Base-by-base conservation (phyloP, 2,888 invertebrate genomes). In the Falcaria lacertinaria region DNA sequence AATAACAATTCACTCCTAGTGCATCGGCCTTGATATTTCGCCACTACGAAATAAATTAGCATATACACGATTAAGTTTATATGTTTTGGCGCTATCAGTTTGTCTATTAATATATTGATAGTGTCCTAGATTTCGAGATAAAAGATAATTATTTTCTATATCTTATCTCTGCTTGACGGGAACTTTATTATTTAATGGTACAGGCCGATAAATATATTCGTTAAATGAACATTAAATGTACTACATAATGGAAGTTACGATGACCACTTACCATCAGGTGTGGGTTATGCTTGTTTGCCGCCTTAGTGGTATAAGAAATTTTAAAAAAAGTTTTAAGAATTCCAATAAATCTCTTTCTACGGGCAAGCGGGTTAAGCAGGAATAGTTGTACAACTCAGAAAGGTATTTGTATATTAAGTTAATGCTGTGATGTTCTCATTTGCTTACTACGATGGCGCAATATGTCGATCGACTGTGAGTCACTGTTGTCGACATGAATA, bases 11-110 rank as follows among this genome's bases (percentile, higher is more conserved):
- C 14, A 37, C 59, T 47, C 50, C 48, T 44, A 44, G 57, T 60
- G 54, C 58, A 60, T 60, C 58, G 56, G 54, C 70, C 69, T 70
- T 69, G 68, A 58, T 64, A 65, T 63, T 70, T 64, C 42, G 52
- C 53, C 56, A 61, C 57, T 57, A 62, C 57, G 56, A 61, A 62
- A 51, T 38, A 44, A 50, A 55, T 52, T 57, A 37, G 52, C 60
- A 58, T 53, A 54, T 56, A 35, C 41, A 44, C 47, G 41, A 48
- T 46, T 28, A 34, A 45, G 42, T 41, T 45, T 45, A 28, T 19
- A 17, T 22, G 22, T 22, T 22, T 37, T n/a, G 19, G 22, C 19
- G 15, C 19, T n/a, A 14, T 22, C 8, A 15, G 25, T 37, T 22
- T 19, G 19, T 14, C 17, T n/a, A 14, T 7, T 36, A 22, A 36